Conservation (phyloP, 1,140 invertebrate genomes). For the Drosophila nigromelanica region DNA sequence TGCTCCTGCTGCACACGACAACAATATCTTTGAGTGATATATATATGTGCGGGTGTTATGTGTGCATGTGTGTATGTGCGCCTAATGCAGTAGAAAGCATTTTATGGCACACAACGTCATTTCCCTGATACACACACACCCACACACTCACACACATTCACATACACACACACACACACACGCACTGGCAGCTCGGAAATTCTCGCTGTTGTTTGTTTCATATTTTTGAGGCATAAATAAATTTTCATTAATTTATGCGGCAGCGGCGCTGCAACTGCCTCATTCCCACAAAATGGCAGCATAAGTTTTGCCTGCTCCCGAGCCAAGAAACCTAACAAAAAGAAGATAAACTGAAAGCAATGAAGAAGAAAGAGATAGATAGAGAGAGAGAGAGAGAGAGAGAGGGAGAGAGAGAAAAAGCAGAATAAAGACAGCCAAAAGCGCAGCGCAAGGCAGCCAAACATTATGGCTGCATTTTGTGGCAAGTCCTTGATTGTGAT, state of each 20-base stretch:
- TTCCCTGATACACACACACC: background rate
- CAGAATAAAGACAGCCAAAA: constrained; percentile 17
- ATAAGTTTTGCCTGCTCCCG: constrained; percentile 57
- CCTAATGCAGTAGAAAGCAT: constrained; percentile 72
- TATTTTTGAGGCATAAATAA: constrained; percentile 73
- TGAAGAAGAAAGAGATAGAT: background rate
- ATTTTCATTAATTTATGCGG: constrained; percentile 79
- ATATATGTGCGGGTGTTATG: constrained; percentile 12
- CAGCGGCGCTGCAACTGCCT: constrained; percentile 36
- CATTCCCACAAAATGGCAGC: constrained; percentile 58
- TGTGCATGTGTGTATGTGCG: constrained; percentile 14
- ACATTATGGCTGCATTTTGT: constrained; percentile 54
- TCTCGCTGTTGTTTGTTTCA: constrained; percentile 49
- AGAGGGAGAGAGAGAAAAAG: background rate
- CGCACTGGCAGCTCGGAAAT: constrained; percentile 2
- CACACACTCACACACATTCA: too few relatives aligned
- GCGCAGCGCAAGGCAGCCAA: constrained; percentile 3
- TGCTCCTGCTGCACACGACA: constrained; percentile 29
- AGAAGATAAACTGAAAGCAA: constrained; percentile 22
- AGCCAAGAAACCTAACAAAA: constrained; percentile 25
- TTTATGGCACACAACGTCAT: constrained; percentile 15
- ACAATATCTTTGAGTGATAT: constrained; percentile 42
- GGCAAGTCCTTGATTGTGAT: constrained; percentile 51
- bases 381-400: background rate
- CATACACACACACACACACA: background rate